Base-by-base conservation (phyloP, 2,888 invertebrate species). In the Cheilosia soror region DNA sequence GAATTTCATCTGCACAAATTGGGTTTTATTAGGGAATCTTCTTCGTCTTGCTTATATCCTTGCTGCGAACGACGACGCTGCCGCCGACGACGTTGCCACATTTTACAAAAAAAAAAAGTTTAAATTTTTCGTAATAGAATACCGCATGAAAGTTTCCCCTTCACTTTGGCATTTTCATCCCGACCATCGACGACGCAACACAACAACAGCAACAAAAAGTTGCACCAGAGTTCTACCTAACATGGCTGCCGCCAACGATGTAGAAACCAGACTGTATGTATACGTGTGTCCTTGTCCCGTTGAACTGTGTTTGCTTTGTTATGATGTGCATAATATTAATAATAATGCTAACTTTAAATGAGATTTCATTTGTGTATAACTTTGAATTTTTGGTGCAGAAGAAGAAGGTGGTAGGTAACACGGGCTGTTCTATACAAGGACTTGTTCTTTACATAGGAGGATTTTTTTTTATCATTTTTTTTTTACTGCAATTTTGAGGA, bases 341-440 rank as follows among this genome's bases (percentile, higher is more conserved):
- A 85, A 85, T 85, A 80, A 80, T 85, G 76, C 80, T 76, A 85
- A 85, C 85, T 85, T 85, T 85, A 85, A 85, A 80, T 85, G 85
- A 85, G 85, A 81, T 85, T 85, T 81, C 72, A 81, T 85, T 85
- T 85, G 85, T 85, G 81, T 68, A 44, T 27, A 80, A 80, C 37
- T 73, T 76, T 40, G 42, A 57, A 57, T 37, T 76, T 81, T 57
- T n/a, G 58, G 37, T 42, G 51, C 72, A 20, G 9, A 33, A 37
- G 31, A 15, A 15, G 7, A 3, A 4, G 15, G 5, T 11, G 40
- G 66, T 40, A 47, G 79, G 51, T 65, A 60, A 60, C 63, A 53
- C 6, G 58, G 40, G 40, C 42, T 63, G 40, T 33, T 63, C 62
- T 55, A 20, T 11, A 40, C 44, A 68, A 73, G 73, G 73, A 53